Base-by-base conservation (phyloP, 1,140 invertebrate species). In the Intoshia linei region DNA sequence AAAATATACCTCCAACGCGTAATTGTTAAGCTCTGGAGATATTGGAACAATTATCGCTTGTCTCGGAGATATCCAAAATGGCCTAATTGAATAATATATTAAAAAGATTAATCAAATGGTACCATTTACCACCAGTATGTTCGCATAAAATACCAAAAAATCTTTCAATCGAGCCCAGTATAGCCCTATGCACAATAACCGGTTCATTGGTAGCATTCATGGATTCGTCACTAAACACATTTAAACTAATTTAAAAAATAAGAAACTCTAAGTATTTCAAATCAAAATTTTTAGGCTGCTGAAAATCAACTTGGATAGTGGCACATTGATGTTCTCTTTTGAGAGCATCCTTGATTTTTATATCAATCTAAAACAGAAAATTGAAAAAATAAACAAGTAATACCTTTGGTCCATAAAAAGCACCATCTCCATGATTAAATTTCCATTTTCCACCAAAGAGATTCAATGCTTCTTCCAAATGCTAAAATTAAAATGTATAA, bases 271-370 rank as follows among this genome's bases (percentile, higher is more conserved):
- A 63, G 51, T 74, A 87, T 34, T 59, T 64, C 7, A 90, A 59
- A 62, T 84, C 73, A 52, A 90, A 90, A 46, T 76, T 61, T 45
- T 72, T 71, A 0, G 87, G 87, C 37, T 93, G 60, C 50, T 95
- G 84, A 60, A 98, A 98, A 61, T 98, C 87, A 15, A 98, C 58
- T 52, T 98, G 87, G 50, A 98, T 90, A 5, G 87, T 98, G 25
- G 81, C 87, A 54, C 81, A 92, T 50, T 98, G 87, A 61, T 77
- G 72, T 0, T 69, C 59, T 25, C 87, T 62, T 44, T 68, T 69
- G 30, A 95, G 55, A 0, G 87, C 87, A 62, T 98, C 90, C 54
- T 66, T 68, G 43, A 98, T 78, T 1, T 76, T 87, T 49, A 98
- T 92, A 59, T 98, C 87, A 49, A 98, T 95, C 65, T 64, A 34